Percentiles rank a stretch among this genome's conserved stretches.
Conservation (phyloP, 2,888 invertebrate genomes). For the Carterocephalus palaemon region DNA sequence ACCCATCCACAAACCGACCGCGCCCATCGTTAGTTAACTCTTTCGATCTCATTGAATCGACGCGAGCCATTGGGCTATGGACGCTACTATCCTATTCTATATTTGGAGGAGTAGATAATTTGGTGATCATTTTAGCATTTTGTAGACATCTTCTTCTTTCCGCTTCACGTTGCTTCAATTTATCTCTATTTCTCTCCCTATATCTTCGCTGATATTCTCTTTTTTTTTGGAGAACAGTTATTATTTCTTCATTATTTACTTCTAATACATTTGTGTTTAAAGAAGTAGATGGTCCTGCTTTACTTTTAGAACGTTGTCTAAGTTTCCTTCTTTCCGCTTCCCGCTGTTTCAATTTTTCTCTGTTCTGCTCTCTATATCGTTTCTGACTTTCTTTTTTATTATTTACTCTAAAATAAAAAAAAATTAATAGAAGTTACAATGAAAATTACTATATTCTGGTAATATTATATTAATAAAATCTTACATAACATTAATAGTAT, state of each 20-base stretch:
- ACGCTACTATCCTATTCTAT: too few relatives aligned
- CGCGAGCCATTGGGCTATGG: too few relatives aligned
- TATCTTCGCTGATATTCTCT: conserved; percentile 33
- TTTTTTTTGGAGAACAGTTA: conserved; percentile 30
- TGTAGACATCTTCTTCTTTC: conserved; percentile 31
- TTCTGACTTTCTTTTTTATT: conserved; percentile 35
- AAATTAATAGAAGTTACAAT: conserved; percentile 26
- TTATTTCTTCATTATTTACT: conserved; percentile 30
- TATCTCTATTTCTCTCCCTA: conserved; percentile 36
- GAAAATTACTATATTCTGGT: conserved; percentile 28
- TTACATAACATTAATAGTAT: conserved; percentile 29
- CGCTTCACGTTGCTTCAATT: conserved; percentile 33
- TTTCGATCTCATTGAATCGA: too few relatives aligned
- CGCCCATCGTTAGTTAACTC: too few relatives aligned
- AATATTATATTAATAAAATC: conserved; percentile 26
- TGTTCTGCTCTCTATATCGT: conserved; percentile 37
- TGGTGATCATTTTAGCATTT: conserved; percentile 30
- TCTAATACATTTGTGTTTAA: conserved; percentile 32
- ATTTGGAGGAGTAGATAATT: not conserved
- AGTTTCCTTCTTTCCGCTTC: conserved; percentile 35
- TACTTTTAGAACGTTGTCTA: conserved; percentile 32
- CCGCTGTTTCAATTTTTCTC: conserved; percentile 34
- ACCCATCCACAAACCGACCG: too few relatives aligned
- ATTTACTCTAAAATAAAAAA: conserved; percentile 33
- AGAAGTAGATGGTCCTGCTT: conserved; percentile 30